Evolutionary conservation across 2,113 vertebrate species (phyloP).

Genomic region (Sardina pilchardus): DNA sequence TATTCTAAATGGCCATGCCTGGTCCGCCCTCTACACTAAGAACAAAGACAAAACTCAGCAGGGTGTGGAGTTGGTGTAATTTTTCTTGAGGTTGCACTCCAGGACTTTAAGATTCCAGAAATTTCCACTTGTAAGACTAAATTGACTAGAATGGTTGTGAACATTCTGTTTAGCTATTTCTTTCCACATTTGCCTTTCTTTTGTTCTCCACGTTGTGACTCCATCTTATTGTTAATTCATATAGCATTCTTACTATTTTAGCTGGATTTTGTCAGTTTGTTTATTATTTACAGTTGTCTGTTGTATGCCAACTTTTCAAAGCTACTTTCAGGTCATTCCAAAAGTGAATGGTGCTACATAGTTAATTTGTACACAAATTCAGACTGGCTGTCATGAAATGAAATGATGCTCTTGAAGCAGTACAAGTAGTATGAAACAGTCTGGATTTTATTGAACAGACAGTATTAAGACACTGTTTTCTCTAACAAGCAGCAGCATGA

Average conservation of each 20-base stretch:
- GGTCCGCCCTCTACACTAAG: not conserved
- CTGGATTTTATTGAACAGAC: slow-evolving; percentile 70
- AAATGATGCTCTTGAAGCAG: not conserved
- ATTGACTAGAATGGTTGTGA: too few relatives aligned
- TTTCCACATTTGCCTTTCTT: too few relatives aligned
- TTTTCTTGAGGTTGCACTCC: too few relatives aligned
- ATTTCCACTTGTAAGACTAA: too few relatives aligned
- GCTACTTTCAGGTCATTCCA: not conserved
- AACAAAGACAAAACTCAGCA: not conserved
- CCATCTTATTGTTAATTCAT: too few relatives aligned
- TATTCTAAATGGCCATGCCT: not conserved
- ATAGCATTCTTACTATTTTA: not conserved
- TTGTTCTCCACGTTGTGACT: too few relatives aligned
- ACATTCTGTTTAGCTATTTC: too few relatives aligned
- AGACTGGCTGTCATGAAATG: not conserved
- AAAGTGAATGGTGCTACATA: not conserved
- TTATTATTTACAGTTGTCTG: not conserved
- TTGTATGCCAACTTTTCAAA: not conserved
- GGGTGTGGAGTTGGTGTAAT: too few relatives aligned
- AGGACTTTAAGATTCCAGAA: too few relatives aligned
- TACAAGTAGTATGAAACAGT: slow-evolving; percentile 51
- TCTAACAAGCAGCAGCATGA: slow-evolving; percentile 57
- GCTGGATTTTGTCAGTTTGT: not conserved
- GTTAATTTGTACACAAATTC: not conserved
- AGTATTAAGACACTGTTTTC: slow-evolving; percentile 51